Evolutionary conservation across 1,140 invertebrate species (phyloP), one percentile per base, ranked within the genome.

Genomic region (Babylonia areolata): DNA sequence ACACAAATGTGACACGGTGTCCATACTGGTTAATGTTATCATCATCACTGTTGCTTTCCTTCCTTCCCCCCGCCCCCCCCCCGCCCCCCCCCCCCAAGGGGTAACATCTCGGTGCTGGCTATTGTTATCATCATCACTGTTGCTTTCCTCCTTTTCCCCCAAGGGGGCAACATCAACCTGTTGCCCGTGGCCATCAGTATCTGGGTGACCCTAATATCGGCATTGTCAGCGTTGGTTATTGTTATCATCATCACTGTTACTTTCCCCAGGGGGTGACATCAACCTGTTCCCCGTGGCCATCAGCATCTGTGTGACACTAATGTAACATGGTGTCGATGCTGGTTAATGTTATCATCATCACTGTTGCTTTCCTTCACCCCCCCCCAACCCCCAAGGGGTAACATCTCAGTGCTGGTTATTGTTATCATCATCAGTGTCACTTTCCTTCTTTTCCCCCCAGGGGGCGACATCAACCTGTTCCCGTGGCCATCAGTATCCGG

Each of bases 1-100:
- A 97, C 97, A 37, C 98, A 98, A 91, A 98, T 98, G 97, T 98
- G 97, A n/a, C 1, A 97, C 98, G 17, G 96, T 98, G 28, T 97
- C 97, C 0, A 93, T 99, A 11, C 94, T 99, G 35, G 98, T 98
- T 20, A n/a, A n/a, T n/a, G n/a, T n/a, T n/a, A n/a, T n/a, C n/a
- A n/a, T n/a, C n/a, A n/a, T n/a, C n/a, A n/a, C 28, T 73, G 31
- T 6, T 73, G 37, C 17, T 35, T 11, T 37, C 17, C n/a, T n/a
- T n/a, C n/a, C n/a, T n/a, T n/a, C n/a, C n/a, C n/a, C n/a, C n/a
- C n/a, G n/a, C n/a, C n/a, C n/a, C n/a, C n/a, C n/a, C n/a, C n/a
- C n/a, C n/a, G n/a, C n/a, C n/a, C n/a, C n/a, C n/a, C n/a, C n/a
- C 23, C 11, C 5, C 23, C 9, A n/a, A n/a, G n/a, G n/a, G n/a